Evolutionary conservation across 2,888 invertebrate species (phyloP), one percentile per base, ranked within the genome.

Genomic region (Sicus ferrugineus): DNA sequence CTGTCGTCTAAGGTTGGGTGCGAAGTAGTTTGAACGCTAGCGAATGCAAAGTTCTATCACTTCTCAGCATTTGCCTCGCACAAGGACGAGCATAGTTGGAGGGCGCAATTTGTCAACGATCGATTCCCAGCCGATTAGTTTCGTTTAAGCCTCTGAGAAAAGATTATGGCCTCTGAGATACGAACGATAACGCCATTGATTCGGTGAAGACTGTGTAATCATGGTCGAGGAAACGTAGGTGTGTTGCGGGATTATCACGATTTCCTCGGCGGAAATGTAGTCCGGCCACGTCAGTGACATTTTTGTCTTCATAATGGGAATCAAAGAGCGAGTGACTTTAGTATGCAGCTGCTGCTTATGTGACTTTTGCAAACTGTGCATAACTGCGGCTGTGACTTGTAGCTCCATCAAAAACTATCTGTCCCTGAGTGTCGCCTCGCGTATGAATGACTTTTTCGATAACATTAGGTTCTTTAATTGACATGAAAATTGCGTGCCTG

Each of bases 401-500:
- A 21, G 34, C 28, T 31, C 34, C 54, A 4, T n/a, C 19, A 7
- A 21, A 34, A 34, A 34, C 1, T 34, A 34, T 34, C 34, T 9
- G 14, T 21, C 50, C 2, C 50, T n/a, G 34, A 1, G 34, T 34
- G 1, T 26, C 52, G 30, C 7, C 23, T 9, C 1, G 50, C n/a
- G 14, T 34, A 58, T 58, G 23, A 30, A 30, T 42, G 46, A 46
- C 46, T 34, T 46, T 67, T 58, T 46, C 58, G 46, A 67, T 67
- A 67, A 46, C 66, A 56, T 58, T 58, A 58, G 42, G 9, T 67
- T 58, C 66, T 19, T 66, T 58, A 58, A 67, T 67, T 67, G 66
- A 67, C 66, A 67, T 30, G 58, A 58, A 56, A 67, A 67, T 67
- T 67, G 66, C 66, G 66, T 67, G 66, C 58, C 14, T 11, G 46